Evolutionary conservation across 2,888 invertebrate genomes (phyloP).

Genomic region (Drosophila demipolita): DNA sequence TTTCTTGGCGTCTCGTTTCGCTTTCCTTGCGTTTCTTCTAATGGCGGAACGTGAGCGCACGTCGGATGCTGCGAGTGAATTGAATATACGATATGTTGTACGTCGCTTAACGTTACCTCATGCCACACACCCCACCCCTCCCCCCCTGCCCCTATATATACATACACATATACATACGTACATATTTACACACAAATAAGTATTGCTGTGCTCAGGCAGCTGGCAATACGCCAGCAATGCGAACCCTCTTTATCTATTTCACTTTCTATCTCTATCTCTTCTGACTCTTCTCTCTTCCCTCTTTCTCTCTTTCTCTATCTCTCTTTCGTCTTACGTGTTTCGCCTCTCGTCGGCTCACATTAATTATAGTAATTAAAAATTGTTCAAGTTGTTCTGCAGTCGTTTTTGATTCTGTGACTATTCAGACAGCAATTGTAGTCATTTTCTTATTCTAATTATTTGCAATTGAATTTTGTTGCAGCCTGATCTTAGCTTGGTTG

Average conservation of each 20-base stretch:
- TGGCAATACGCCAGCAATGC: constrained; percentile 41
- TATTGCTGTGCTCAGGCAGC: constrained; percentile 14
- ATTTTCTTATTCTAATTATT: background rate
- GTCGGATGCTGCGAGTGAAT: constrained; percentile 67
- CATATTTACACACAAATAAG: background rate
- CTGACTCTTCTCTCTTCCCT: background rate
- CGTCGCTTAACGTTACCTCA: constrained; percentile 22
- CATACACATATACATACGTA: background rate
- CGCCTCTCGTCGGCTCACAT: constrained; percentile 43
- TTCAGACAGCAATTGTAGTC: constrained; percentile 19
- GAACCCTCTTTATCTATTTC: constrained; percentile 1
- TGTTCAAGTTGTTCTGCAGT: constrained; percentile 42
- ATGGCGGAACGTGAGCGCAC: constrained; percentile 68
- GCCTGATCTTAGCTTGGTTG: constrained; percentile 47
- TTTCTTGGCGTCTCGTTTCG: background rate
- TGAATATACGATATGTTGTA: constrained; percentile 73
- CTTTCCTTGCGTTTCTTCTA: constrained; percentile 10
- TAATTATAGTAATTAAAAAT: constrained; percentile 77
- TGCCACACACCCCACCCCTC: background rate
- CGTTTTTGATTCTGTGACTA: constrained; percentile 32
- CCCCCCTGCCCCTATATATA: no score
- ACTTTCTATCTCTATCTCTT: background rate
- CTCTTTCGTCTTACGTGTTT: background rate
- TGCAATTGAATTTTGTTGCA: constrained; percentile 12
- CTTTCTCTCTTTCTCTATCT: background rate